Percentiles rank a stretch among this genome's conserved stretches.
Conservation (phyloP, 2,888 invertebrate species). For the Stegophylla sp. region DNA sequence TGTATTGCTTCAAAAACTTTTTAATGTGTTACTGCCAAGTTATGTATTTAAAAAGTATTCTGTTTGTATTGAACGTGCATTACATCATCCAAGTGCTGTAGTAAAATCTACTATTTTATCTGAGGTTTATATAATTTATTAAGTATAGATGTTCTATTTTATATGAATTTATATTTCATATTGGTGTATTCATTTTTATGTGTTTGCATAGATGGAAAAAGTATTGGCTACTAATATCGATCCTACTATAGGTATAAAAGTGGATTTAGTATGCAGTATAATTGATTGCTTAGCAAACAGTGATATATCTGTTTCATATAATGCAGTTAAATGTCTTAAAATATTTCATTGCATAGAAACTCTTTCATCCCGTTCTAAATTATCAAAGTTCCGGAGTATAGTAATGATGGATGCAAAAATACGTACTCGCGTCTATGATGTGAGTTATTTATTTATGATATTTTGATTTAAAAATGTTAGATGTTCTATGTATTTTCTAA, state of each 20-base stretch:
- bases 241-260: constrained; percentile 32
- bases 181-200: neutral
- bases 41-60: constrained; percentile 15
- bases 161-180: neutral
- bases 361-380: constrained; percentile 26
- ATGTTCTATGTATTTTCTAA: constrained; percentile 7
- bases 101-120: constrained; percentile 43
- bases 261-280: constrained; percentile 35
- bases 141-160: neutral
- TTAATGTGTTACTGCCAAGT: neutral
- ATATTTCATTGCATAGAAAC: constrained; percentile 19
- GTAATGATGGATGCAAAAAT: constrained; percentile 18
- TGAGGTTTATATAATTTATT: constrained; percentile 11
- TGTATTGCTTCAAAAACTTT: constrained; percentile 15
- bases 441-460: constrained; percentile 33
- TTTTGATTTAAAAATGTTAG: constrained; percentile 8
- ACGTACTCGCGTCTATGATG: constrained; percentile 42
- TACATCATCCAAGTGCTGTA: constrained; percentile 38
- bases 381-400: constrained; percentile 14
- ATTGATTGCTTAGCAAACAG: constrained; percentile 33
- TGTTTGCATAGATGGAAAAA: constrained; percentile 39
- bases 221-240: constrained; percentile 3
- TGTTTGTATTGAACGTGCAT: constrained; percentile 33
- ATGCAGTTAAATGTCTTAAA: constrained; percentile 54
- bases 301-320: constrained; percentile 36